Conservation (phyloP, 1,140 invertebrate genomes). For the Penaeus japonicus region DNA sequence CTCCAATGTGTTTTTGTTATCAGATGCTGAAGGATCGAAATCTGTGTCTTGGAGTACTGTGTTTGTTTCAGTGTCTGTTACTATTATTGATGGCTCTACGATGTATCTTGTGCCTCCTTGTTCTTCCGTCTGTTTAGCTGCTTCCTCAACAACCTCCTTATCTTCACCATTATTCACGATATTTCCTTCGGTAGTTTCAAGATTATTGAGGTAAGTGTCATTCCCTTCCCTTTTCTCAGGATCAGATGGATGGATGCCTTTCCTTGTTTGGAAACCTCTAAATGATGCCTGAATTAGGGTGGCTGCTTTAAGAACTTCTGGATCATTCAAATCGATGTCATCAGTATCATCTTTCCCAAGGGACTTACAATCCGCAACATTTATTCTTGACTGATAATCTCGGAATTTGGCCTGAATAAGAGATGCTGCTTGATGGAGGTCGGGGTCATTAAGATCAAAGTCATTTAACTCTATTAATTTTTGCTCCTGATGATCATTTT, state of each 20-base stretch:
- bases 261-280: slow-evolving; percentile 13
- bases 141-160: not conserved
- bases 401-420: not conserved
- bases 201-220: too few relatives aligned
- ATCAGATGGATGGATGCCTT: not conserved
- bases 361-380: not conserved
- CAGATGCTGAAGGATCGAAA: too few relatives aligned
- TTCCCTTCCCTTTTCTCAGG: not conserved
- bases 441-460: not conserved
- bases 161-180: not conserved
- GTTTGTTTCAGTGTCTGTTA: not conserved
- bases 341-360: not conserved
- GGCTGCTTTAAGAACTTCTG: slow-evolving; percentile 4
- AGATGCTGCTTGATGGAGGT: not conserved
- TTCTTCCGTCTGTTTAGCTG: not conserved
- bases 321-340: not conserved
- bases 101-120: not conserved
- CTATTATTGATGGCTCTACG: not conserved
- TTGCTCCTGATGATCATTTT: not conserved
- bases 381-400: not conserved
- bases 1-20: not conserved
- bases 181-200: not conserved
- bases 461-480: not conserved
- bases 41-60: not conserved
- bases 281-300: slow-evolving; percentile 15